Evolutionary conservation across 53 echinoderm and acorn worm species (phyloP).

Genomic region (Astropecten irregularis): DNA sequence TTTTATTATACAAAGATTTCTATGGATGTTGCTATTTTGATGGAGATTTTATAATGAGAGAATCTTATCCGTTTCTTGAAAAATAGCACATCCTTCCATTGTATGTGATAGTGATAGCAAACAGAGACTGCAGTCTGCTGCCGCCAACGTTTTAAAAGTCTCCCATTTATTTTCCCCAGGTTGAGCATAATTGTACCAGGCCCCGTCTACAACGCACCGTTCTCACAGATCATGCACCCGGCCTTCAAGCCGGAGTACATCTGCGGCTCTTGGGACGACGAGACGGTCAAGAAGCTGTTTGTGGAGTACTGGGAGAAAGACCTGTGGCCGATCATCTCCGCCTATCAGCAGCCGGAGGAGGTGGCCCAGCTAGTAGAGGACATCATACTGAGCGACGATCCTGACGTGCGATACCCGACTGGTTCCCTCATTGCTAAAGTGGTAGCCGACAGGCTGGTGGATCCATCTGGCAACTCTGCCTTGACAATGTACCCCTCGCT

Average conservation of each 20-base stretch:
- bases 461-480: background rate
- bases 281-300: background rate
- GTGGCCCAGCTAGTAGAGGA: constrained; percentile 13
- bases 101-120: no score
- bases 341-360: constrained; percentile 5
- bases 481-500: no score
- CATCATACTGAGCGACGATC: constrained; percentile 5
- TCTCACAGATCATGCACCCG: background rate
- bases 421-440: background rate
- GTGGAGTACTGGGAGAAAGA: constrained; percentile 15
- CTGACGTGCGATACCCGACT: background rate
- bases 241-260: constrained; percentile 28
- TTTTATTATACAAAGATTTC: background rate
- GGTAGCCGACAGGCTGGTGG: background rate
- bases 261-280: constrained; percentile 10
- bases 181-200: constrained; percentile 31
- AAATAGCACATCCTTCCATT: no score
- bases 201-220: constrained; percentile 2
- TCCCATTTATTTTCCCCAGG: no score
- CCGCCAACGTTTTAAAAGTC: no score
- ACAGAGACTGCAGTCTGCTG: no score
- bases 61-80: no score
- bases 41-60: no score
- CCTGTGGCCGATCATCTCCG: background rate
- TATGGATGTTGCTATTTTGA: no score